phyloP scores from a whole-genome alignment of 2,888 invertebrate species.

The Stramonita haemastoma region DNA sequence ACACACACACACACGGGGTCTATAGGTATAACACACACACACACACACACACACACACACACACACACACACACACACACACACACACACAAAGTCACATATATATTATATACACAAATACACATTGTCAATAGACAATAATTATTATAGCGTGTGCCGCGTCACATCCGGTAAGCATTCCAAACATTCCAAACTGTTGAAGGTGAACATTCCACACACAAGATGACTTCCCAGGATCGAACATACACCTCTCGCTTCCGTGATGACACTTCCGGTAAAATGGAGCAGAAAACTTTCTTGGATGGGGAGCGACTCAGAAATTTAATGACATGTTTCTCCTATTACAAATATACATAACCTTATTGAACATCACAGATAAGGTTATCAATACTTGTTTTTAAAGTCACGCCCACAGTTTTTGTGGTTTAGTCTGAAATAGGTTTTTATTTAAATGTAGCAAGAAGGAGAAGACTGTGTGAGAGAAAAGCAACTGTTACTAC shows the following conservation, averaged over 20 bases:
- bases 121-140: too few species aligned
- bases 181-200: not conserved
- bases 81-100: not conserved
- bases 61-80: not conserved
- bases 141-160: too few species aligned
- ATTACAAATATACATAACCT: not conserved
- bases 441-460: too few species aligned
- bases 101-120: too few species aligned
- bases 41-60: constrained; percentile 9
- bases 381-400: too few species aligned
- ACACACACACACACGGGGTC: not conserved
- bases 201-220: too few species aligned
- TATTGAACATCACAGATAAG: too few species aligned
- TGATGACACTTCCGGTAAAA: constrained; percentile 26
- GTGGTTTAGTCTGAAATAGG: too few species aligned
- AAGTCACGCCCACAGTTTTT: too few species aligned
- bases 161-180: not conserved
- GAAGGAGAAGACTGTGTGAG: too few species aligned
- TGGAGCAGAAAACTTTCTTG: constrained; percentile 25
- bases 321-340: not conserved
- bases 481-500: not conserved
- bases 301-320: not conserved
- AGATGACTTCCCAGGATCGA: not conserved
- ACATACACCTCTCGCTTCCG: not conserved
- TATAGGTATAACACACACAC: not conserved